Base-by-base conservation (phyloP, 2,888 invertebrate species). In the Agonopterix arenella region DNA sequence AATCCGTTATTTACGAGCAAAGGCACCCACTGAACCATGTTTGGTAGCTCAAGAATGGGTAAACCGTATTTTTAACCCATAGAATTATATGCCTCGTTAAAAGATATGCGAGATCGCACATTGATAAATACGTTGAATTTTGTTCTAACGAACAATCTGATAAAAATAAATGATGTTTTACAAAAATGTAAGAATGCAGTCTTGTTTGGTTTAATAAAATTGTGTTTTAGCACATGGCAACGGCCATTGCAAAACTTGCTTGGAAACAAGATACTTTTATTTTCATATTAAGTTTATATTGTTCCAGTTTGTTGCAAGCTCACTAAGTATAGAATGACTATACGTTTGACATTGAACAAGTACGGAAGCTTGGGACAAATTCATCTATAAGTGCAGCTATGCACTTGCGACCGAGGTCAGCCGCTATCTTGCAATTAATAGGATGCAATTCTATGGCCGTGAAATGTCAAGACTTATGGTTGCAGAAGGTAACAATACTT, bases 1-100 rank as follows among this genome's bases (percentile, higher is more conserved):
- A 52, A 52, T 51, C 50, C 46, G 46, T 50, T 51, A 57, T 55
- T 58, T 55, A 54, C 50, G 53, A 56, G 44, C 44, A 16, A 36
- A 47, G 11, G 11, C n/a, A 18, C 11, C 42, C 18, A 18, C 18
- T 18, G 18, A 3, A 11, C 9, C 8, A 3, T 10, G 8, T 7
- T 8, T 18, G 42, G 28, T 28, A 28, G 28, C 28, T 28, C 28
- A 28, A 28, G 28, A 28, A 28, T 28, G 28, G 28, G 28, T 28
- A 28, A 28, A 28, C 28, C 28, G 28, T 28, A 28, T 28, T 28
- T 28, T 28, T 28, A 28, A 28, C 28, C 28, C 28, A 28, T 40
- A 40, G n/a, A 38, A 40, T 40, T 40, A 9, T 40, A 28, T 28
- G 1, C 28, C 5, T 28, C 28, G 28, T 28, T 28, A 28, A 5